phyloP scores from a whole-genome alignment of 2,797 vertebrate genomes.

The Rhinophrynus dorsalis region DNA sequence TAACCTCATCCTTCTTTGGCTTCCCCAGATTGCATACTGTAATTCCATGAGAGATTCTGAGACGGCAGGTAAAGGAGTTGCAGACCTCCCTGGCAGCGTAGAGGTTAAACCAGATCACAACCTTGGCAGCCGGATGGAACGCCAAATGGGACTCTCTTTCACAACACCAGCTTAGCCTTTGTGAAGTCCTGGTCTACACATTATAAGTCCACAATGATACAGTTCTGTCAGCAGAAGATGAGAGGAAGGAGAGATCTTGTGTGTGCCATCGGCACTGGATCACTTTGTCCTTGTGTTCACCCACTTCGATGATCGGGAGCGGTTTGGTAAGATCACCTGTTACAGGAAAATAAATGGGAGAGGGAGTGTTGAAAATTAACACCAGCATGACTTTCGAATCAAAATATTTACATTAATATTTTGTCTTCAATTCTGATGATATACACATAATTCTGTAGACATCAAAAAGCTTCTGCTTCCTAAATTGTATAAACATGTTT shows the following conservation, averaged over 20 bases:
- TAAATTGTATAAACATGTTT: too few relatives aligned
- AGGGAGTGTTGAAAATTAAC: too few relatives aligned
- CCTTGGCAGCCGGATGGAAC: conserved; percentile 68
- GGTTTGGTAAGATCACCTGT: conserved; percentile 93
- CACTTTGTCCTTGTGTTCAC: conserved; percentile 95
- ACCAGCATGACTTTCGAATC: too few relatives aligned
- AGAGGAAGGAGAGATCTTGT: conserved; percentile 88
- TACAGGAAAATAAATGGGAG: conserved; percentile 22
- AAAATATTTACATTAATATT: too few relatives aligned
- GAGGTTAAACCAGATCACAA: conserved; percentile 65
- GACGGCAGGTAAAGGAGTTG: not conserved
- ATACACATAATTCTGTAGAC: too few relatives aligned
- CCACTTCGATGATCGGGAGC: conserved; percentile 87
- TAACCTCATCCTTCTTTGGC: not conserved
- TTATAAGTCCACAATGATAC: conserved; percentile 90
- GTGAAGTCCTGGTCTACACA: conserved; percentile 59
- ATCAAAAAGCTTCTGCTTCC: too few relatives aligned
- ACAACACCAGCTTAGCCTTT: conserved; percentile 51
- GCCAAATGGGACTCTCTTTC: conserved; percentile 64
- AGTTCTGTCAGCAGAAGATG: conserved; percentile 94
- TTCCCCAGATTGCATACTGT: conserved; percentile 10
- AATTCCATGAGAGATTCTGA: not conserved
- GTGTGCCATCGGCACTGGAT: conserved; percentile 98
- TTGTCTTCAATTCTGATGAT: too few relatives aligned
- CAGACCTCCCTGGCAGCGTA: conserved; percentile 42